Evolutionary conservation across 1,140 invertebrate species (phyloP).

Genomic region (Zaprionus kolodkinae): DNA sequence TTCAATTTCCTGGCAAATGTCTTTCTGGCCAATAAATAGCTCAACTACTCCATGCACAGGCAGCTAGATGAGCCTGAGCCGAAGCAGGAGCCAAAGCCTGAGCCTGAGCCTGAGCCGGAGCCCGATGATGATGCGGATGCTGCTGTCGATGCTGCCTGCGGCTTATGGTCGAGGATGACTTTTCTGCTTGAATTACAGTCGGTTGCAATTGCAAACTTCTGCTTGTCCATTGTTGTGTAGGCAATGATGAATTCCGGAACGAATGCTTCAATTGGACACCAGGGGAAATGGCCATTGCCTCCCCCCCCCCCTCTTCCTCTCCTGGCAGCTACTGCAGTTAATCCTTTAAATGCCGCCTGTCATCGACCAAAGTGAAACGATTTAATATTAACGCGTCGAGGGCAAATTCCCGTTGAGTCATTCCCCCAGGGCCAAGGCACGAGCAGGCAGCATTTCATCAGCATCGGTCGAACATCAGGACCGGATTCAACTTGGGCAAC

Average conservation of each 20-base stretch:
- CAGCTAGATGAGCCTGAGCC: neutral
- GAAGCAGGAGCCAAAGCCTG: neutral
- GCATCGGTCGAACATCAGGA: slow-evolving; percentile 25
- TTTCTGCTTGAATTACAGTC: neutral
- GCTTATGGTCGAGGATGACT: neutral
- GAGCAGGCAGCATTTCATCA: slow-evolving; percentile 35
- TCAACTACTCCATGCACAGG: neutral
- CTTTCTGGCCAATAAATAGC: slow-evolving; percentile 4
- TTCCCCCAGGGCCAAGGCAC: neutral
- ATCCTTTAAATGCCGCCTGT: slow-evolving; percentile 46
- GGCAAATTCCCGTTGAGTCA: neutral
- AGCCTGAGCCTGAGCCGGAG: too few species aligned
- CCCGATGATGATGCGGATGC: neutral
- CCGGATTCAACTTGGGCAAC: slow-evolving; percentile 9
- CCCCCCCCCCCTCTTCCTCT: neutral
- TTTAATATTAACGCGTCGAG: slow-evolving; percentile 61
- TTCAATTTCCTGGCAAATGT: slow-evolving; percentile 13
- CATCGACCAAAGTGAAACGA: slow-evolving; percentile 40
- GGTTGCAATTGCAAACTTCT: neutral
- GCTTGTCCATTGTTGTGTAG: neutral
- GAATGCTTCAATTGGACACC: slow-evolving; percentile 8
- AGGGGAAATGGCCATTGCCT: slow-evolving; percentile 7
- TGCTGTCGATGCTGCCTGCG: neutral
- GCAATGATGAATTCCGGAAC: slow-evolving; percentile 16
- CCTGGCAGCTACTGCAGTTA: slow-evolving; percentile 25